Base-by-base conservation (phyloP, 2,113 vertebrate genomes). In the Shinisaurus crocodilurus region DNA sequence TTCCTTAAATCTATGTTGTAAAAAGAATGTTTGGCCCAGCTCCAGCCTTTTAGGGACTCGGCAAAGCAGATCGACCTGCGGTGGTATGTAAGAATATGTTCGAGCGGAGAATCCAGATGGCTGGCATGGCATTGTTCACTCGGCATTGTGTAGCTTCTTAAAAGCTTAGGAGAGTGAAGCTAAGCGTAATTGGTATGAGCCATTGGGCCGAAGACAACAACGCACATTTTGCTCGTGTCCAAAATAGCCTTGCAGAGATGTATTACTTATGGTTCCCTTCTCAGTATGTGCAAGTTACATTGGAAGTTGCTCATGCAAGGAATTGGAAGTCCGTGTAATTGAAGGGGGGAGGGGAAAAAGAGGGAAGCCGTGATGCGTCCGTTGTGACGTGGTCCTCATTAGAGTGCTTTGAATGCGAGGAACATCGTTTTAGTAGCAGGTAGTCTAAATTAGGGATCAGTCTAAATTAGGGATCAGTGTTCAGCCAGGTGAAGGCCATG, bases 141-240 rank as follows among this genome's bases (percentile, higher is more conserved):
- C 48, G 65, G 79, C 70, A 20, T 34, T 54, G 72, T 48, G 74
- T 54, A 50, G 65, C 43, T 65, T 5, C 80, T 94, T 91, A 72
- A 89, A 84, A 91, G 81, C 81, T 83, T 90, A 72, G 63, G 23
- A 76, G 29, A 86, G 84, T 91, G 65, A 40, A 45, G 7, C 54
- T 88, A 85, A 92, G 67, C 82, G 32, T 82, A 37, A 89, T 82
- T 27, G 12, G 43, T 75, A 8, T 18, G 65, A 81, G 82, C 45
- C 65, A 29, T 90, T 86, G 74, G 80, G 50, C 86, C 32, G 80
- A 50, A 88, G 40, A 82, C 60, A 18, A 72, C 50, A 43, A 27
- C 20, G 34, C 50, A 23, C 0, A 0, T 84, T 91, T 45, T 86
- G 84, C 85, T 90, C 72, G 80, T 88, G 48, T 74, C 27, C 65